Evolutionary conservation across 2,888 invertebrate species (phyloP).

Genomic region (Dryomyza anilis): DNA sequence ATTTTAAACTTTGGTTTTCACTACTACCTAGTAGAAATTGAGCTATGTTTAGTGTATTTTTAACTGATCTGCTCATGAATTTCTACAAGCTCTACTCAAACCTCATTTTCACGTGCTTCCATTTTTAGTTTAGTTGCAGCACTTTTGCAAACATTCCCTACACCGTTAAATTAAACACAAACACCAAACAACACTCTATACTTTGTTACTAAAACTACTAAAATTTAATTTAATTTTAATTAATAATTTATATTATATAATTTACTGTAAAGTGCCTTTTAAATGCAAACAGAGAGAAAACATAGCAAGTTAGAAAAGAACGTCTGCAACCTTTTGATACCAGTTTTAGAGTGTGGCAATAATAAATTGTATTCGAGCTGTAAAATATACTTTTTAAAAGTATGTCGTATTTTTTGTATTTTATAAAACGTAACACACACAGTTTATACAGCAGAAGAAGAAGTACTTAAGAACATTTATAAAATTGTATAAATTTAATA

Average conservation of each 20-base stretch:
- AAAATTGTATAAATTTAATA: not conserved
- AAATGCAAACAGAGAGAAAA: not conserved
- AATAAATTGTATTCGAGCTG: not conserved
- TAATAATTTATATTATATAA: not conserved
- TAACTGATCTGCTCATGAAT: too few relatives aligned
- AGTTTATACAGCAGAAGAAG: not conserved
- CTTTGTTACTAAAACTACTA: too few relatives aligned
- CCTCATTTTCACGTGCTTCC: not conserved
- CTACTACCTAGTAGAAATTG: not conserved
- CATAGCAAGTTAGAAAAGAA: not conserved
- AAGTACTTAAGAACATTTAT: not conserved
- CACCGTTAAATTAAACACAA: too few relatives aligned
- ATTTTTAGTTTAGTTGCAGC: not conserved
- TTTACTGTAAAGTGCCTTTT: conserved; percentile 33
- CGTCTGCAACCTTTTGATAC: not conserved
- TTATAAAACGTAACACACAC: not conserved
- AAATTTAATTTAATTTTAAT: not conserved
- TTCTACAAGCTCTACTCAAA: not conserved
- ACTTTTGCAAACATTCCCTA: not conserved
- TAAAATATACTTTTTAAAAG: conserved; percentile 8
- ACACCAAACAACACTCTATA: not conserved
- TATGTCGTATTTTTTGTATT: not conserved
- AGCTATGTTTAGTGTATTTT: not conserved
- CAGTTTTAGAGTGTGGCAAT: conserved; percentile 4
- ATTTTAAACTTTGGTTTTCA: too few relatives aligned